Evolutionary conservation across 2,113 vertebrate genomes (phyloP).

Genomic region (Egretta garzetta): DNA sequence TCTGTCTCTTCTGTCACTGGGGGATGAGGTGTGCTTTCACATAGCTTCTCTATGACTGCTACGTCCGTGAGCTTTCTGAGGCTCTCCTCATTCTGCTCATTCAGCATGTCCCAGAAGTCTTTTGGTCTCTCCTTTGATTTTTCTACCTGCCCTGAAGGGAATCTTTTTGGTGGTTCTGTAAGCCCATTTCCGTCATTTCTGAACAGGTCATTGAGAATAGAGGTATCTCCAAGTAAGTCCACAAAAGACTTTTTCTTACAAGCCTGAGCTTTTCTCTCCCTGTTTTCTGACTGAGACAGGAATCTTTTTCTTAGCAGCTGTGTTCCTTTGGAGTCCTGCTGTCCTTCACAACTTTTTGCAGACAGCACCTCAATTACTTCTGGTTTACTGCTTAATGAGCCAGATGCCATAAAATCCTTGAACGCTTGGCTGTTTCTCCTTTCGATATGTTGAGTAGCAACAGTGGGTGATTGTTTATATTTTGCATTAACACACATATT

Average conservation of each 20-base stretch:
- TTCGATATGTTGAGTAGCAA: not conserved
- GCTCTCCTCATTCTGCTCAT: slow-evolving; percentile 87
- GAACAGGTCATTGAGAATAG: slow-evolving; percentile 89
- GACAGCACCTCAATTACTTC: slow-evolving; percentile 18
- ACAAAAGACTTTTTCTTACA: slow-evolving; percentile 62
- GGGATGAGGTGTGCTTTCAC: slow-evolving; percentile 68
- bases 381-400: slow-evolving; percentile 30
- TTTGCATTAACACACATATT: slow-evolving; percentile 19
- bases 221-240: slow-evolving; percentile 91
- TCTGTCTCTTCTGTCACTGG: slow-evolving; percentile 35
- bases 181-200: slow-evolving; percentile 66
- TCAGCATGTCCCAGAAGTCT: slow-evolving; percentile 96
- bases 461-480: slow-evolving; percentile 10
- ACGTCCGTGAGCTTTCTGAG: slow-evolving; percentile 87
- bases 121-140: slow-evolving; percentile 78
- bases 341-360: slow-evolving; percentile 7
- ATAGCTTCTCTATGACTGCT: slow-evolving; percentile 85
- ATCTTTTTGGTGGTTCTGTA: not conserved
- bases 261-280: slow-evolving; percentile 5
- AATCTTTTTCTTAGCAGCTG: slow-evolving; percentile 13
- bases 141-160: slow-evolving; percentile 26
- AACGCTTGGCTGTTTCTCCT: slow-evolving; percentile 29
- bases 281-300: slow-evolving; percentile 38
- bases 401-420: slow-evolving; percentile 1
- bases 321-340: not conserved